Conservation (phyloP, 2,888 invertebrate genomes). For the Mythimna vitellina region DNA sequence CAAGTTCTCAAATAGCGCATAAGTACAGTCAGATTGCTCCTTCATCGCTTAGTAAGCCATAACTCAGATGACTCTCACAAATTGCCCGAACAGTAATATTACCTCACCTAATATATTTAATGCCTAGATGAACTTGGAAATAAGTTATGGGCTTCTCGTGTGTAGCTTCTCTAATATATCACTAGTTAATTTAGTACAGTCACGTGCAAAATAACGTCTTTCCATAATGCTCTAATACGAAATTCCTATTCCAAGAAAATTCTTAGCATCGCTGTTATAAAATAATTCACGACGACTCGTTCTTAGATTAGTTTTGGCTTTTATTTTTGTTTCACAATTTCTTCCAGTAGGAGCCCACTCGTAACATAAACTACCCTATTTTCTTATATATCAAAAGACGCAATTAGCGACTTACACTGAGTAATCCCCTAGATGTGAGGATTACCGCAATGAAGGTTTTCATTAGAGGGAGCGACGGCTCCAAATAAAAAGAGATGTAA, state of each 20-base stretch:
- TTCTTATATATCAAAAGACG: slow-evolving; percentile 59
- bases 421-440: slow-evolving; percentile 68
- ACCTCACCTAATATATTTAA: slow-evolving; percentile 50
- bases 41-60: slow-evolving; percentile 42
- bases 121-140: slow-evolving; percentile 32
- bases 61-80: slow-evolving; percentile 48
- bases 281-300: slow-evolving; percentile 21
- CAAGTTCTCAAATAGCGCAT: slow-evolving; percentile 27
- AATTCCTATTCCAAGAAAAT: slow-evolving; percentile 39
- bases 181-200: slow-evolving; percentile 45
- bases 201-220: slow-evolving; percentile 41
- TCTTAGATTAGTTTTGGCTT: slow-evolving; percentile 25
- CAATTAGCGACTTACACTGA: slow-evolving; percentile 67
- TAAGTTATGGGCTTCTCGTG: slow-evolving; percentile 44
- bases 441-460: slow-evolving; percentile 77
- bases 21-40: slow-evolving; percentile 26
- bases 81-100: slow-evolving; percentile 40
- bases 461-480: slow-evolving; percentile 76
- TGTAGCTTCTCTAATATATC: slow-evolving; percentile 37
- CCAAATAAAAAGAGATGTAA: slow-evolving; percentile 80
- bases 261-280: slow-evolving; percentile 31
- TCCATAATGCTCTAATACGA: slow-evolving; percentile 23
- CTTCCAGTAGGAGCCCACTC: slow-evolving; percentile 11
- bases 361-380: slow-evolving; percentile 41
- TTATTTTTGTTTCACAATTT: slow-evolving; percentile 35